Conservation (phyloP, 2,888 invertebrate genomes). For the Netelia virgata region DNA sequence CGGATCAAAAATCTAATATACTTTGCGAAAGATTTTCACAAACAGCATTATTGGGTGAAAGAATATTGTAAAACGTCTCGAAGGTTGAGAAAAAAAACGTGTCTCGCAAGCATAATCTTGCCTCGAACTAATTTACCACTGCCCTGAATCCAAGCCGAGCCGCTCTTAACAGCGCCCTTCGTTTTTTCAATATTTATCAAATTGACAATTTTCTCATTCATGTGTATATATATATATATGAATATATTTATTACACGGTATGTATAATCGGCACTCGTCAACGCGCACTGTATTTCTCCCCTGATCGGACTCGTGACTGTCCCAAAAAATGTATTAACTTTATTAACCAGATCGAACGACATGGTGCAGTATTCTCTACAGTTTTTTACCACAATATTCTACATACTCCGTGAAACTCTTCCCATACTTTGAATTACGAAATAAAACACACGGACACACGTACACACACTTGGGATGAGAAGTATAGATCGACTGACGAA, state of each 20-base stretch:
- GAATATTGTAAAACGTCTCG: no score
- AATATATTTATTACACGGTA: slow-evolving; percentile 16
- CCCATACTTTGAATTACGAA: background rate
- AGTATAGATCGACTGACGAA: slow-evolving; percentile 12
- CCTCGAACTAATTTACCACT: slow-evolving; percentile 22
- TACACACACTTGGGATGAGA: slow-evolving; percentile 9
- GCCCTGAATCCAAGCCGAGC: slow-evolving; percentile 39
- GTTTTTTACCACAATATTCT: slow-evolving; percentile 33
- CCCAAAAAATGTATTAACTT: slow-evolving; percentile 44
- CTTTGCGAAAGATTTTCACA: no score
- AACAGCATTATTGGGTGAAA: no score
- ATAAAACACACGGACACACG: background rate
- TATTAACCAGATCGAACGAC: slow-evolving; percentile 20
- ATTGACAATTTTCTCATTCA: slow-evolving; percentile 43
- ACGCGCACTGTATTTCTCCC: slow-evolving; percentile 32
- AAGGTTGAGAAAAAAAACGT: no score
- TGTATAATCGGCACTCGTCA: slow-evolving; percentile 42
- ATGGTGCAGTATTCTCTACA: slow-evolving; percentile 61
- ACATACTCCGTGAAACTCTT: slow-evolving; percentile 11
- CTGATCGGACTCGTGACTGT: slow-evolving; percentile 13
- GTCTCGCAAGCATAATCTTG: slow-evolving; percentile 22
- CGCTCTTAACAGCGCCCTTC: slow-evolving; percentile 9
- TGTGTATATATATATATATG: slow-evolving; percentile 35
- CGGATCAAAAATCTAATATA: no score
- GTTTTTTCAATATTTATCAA: slow-evolving; percentile 27